phyloP scores from a whole-genome alignment of 2,113 vertebrate genomes.

The Calyptommatus sinebrachiatus region DNA sequence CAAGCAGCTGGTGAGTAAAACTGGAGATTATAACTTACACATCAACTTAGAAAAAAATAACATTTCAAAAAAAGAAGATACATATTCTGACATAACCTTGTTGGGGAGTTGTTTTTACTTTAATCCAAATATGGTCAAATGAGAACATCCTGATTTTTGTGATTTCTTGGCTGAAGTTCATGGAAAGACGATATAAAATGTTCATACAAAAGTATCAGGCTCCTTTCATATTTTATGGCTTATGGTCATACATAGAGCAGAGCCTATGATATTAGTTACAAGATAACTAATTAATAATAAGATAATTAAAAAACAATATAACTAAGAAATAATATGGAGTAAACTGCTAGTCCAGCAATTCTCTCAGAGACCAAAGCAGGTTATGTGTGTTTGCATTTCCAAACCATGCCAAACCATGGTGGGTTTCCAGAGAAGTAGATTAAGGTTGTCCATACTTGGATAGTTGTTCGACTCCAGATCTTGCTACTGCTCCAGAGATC shows the following conservation, averaged over 20 bases:
- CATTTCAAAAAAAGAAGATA: not conserved
- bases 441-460: no score
- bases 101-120: not conserved
- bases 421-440: no score
- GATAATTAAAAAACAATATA: no score
- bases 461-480: no score
- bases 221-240: not conserved
- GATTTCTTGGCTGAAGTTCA: not conserved
- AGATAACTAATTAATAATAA: not conserved
- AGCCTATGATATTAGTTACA: not conserved
- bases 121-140: not conserved
- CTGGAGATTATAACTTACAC: not conserved
- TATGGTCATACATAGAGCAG: not conserved
- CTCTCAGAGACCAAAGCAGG: no score
- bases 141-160: slow-evolving; percentile 8
- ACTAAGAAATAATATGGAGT: no score
- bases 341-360: no score
- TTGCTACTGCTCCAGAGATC: no score
- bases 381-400: no score
- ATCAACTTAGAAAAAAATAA: not conserved
- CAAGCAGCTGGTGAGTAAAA: slow-evolving; percentile 93
- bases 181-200: not conserved
- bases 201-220: not conserved
- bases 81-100: not conserved
- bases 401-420: no score